phyloP scores from a whole-genome alignment of 2,797 vertebrate species.

The Lindbergichthys nudifrons region DNA sequence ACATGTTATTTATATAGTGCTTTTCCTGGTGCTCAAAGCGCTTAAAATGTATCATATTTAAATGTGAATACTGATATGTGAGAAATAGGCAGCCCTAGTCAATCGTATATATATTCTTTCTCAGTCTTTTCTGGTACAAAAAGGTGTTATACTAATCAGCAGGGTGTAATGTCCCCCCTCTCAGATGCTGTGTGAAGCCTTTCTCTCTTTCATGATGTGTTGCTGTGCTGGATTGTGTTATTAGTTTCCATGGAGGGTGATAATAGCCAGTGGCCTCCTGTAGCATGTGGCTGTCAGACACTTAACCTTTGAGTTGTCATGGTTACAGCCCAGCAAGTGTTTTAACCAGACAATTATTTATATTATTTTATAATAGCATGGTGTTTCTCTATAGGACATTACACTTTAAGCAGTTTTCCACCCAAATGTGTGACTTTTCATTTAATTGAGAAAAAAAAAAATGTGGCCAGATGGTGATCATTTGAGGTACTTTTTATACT shows the following conservation, averaged over 20 bases:
- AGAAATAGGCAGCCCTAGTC: background rate
- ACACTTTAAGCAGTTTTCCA: too few relatives aligned
- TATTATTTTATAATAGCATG: conserved; percentile 24
- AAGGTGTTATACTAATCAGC: background rate
- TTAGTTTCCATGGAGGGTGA: conserved; percentile 59
- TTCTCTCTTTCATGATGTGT: conserved; percentile 51
- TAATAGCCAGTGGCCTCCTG: conserved; percentile 50
- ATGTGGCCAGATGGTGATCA: too few relatives aligned
- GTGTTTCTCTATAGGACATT: too few relatives aligned
- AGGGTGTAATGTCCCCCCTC: background rate
- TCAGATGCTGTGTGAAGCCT: conserved; percentile 6
- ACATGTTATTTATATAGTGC: too few relatives aligned
- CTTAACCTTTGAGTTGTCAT: conserved; percentile 68
- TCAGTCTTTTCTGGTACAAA: background rate
- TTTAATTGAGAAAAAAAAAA: too few relatives aligned
- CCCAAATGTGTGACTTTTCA: too few relatives aligned
- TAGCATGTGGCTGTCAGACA: conserved; percentile 63
- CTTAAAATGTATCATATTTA: too few relatives aligned
- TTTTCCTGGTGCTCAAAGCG: too few relatives aligned
- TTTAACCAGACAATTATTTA: conserved; percentile 63
- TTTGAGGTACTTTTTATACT: too few relatives aligned
- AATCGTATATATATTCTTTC: background rate
- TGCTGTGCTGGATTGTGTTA: conserved; percentile 59
- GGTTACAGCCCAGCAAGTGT: conserved; percentile 57
- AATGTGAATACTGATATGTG: too few relatives aligned